Evolutionary conservation across 2,888 invertebrate species (phyloP).

Genomic region (Iselma pallidipennis): DNA sequence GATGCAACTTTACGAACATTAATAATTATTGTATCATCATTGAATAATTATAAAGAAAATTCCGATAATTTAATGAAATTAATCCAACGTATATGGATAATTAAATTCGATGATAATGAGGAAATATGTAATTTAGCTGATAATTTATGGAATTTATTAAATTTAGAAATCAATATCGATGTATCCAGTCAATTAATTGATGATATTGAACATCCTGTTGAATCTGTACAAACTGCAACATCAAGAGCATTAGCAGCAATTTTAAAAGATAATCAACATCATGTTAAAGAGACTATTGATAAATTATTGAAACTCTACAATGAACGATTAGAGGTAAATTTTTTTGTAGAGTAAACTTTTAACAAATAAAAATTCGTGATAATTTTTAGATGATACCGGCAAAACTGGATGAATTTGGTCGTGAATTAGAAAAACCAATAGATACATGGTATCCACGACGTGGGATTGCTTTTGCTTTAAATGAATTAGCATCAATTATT

Average conservation of each 20-base stretch:
- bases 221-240: slow-evolving; percentile 81
- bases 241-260: slow-evolving; percentile 78
- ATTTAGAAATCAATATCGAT: slow-evolving; percentile 58
- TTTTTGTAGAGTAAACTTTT: background rate
- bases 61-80: slow-evolving; percentile 64
- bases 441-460: slow-evolving; percentile 91
- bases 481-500: slow-evolving; percentile 75
- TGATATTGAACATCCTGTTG: slow-evolving; percentile 80
- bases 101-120: slow-evolving; percentile 77
- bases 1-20: slow-evolving; percentile 81
- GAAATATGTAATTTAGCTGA: slow-evolving; percentile 72
- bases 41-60: slow-evolving; percentile 66
- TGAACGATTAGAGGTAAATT: slow-evolving; percentile 68
- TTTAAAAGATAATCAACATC: slow-evolving; percentile 59
- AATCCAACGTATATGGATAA: slow-evolving; percentile 78
- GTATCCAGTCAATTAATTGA: slow-evolving; percentile 64
- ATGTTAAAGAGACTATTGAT: slow-evolving; percentile 64
- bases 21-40: slow-evolving; percentile 63
- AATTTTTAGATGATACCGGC: slow-evolving; percentile 73
- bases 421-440: slow-evolving; percentile 79
- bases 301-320: slow-evolving; percentile 74
- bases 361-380: background rate
- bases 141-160: slow-evolving; percentile 64
- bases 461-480: slow-evolving; percentile 84
- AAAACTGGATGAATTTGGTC: slow-evolving; percentile 87